These are phyloP conservation scores for Poecilus cupreus DNA, from an alignment of 2,888 invertebrate species.

Conservation along the genomic window DNA sequence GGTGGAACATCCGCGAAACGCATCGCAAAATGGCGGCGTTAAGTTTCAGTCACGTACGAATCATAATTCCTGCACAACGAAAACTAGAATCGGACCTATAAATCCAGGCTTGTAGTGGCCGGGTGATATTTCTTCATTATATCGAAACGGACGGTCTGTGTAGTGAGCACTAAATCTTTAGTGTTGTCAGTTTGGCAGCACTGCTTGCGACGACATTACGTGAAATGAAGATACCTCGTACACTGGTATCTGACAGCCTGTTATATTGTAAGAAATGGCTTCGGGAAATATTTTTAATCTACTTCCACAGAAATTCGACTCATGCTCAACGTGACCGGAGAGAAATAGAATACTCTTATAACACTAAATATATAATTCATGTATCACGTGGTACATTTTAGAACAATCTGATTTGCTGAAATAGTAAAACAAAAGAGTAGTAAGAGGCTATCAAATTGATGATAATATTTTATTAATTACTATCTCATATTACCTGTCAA, in stretches of 20 bases:
- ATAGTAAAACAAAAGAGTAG: too few species aligned
- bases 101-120: constrained; percentile 40
- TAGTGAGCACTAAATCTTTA: constrained; percentile 50
- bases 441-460: too few species aligned
- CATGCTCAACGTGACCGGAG: too few species aligned
- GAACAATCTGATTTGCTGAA: too few species aligned
- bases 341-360: too few species aligned
- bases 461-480: too few species aligned
- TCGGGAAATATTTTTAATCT: constrained; percentile 34
- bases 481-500: too few species aligned
- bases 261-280: constrained; percentile 32
- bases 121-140: constrained; percentile 51
- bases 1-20: neutral
- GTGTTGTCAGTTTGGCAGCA: constrained; percentile 50
- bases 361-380: too few species aligned
- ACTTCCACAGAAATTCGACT: too few species aligned
- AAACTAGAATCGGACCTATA: constrained; percentile 41
- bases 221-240: constrained; percentile 32
- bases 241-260: neutral
- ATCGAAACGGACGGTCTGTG: constrained; percentile 35
- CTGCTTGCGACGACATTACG: constrained; percentile 42
- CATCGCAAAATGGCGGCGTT: neutral
- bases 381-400: too few species aligned
- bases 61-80: constrained; percentile 49
- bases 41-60: constrained; percentile 27